Percentiles rank a stretch among this genome's conserved stretches.
Conservation (phyloP, 2,797 vertebrate genomes). For the Sternarchorhynchus goeldii region DNA sequence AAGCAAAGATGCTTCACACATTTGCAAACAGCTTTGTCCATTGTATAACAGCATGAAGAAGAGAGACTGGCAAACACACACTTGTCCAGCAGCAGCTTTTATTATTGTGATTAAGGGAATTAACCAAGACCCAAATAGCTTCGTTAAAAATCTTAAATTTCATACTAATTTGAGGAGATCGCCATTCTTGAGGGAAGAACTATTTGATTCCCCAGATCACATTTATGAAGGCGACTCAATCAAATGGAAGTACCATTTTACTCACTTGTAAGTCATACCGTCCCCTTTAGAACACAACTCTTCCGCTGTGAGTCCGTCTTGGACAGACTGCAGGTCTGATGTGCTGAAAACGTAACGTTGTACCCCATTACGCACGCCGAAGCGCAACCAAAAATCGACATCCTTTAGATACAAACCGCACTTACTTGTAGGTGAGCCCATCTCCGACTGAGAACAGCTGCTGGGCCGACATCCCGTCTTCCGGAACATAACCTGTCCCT, state of each 20-base stretch:
- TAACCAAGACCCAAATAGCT: neutral
- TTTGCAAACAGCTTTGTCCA: neutral
- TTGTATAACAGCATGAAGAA: neutral
- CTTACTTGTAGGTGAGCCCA: slow-evolving; percentile 95
- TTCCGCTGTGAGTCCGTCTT: slow-evolving; percentile 89
- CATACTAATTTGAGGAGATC: neutral
- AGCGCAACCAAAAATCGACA: slow-evolving; percentile 52
- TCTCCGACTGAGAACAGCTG: slow-evolving; percentile 90
- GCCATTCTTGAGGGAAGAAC: slow-evolving; percentile 20
- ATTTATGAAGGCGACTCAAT: slow-evolving; percentile 55
- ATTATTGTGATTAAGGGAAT: neutral
- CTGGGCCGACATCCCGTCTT: slow-evolving; percentile 90
- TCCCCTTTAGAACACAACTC: slow-evolving; percentile 92
- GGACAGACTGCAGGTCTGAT: slow-evolving; percentile 81
- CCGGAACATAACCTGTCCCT: slow-evolving; percentile 90
- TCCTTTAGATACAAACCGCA: slow-evolving; percentile 49
- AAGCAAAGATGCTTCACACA: neutral
- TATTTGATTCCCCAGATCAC: slow-evolving; percentile 60
- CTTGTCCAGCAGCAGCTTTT: neutral
- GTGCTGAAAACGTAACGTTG: slow-evolving; percentile 77
- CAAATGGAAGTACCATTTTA: slow-evolving; percentile 67
- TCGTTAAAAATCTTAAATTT: neutral
- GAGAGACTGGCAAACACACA: neutral
- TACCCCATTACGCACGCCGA: slow-evolving; percentile 76
- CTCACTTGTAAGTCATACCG: slow-evolving; percentile 97